Evolutionary conservation across 2,888 invertebrate genomes (phyloP).

Genomic region (Dryococelus australis): DNA sequence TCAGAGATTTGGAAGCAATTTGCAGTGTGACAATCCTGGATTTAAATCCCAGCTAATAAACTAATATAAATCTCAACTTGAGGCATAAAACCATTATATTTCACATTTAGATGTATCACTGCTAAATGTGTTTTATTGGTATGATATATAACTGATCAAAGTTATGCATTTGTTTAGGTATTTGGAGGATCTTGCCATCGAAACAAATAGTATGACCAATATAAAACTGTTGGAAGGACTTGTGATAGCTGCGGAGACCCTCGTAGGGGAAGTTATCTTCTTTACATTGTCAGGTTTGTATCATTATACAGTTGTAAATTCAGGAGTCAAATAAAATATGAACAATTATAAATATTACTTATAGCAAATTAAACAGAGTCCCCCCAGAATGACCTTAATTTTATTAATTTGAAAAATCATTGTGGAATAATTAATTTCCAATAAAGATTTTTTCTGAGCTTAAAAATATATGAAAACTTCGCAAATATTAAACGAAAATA

Average conservation of each 20-base stretch:
- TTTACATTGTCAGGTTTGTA: constrained; percentile 72
- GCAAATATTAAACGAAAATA: too few relatives aligned
- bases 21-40: too few relatives aligned
- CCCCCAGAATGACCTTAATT: background rate
- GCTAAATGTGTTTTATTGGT: background rate
- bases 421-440: too few relatives aligned
- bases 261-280: constrained; percentile 80
- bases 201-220: constrained; percentile 67
- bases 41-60: too few relatives aligned
- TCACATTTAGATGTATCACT: too few relatives aligned
- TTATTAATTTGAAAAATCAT: too few relatives aligned
- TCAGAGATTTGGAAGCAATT: too few relatives aligned
- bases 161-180: constrained; percentile 64
- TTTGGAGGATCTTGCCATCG: constrained; percentile 75
- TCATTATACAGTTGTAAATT: background rate
- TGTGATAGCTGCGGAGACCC: constrained; percentile 79
- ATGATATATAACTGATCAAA: background rate
- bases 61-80: too few relatives aligned
- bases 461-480: background rate
- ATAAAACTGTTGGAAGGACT: constrained; percentile 83
- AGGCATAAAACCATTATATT: too few relatives aligned
- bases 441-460: too few relatives aligned
- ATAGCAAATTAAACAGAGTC: background rate
- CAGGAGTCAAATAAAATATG: background rate
- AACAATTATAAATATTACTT: background rate